Evolutionary conservation across 2,797 vertebrate species (phyloP).

Genomic region (Pitangus sulphuratus): DNA sequence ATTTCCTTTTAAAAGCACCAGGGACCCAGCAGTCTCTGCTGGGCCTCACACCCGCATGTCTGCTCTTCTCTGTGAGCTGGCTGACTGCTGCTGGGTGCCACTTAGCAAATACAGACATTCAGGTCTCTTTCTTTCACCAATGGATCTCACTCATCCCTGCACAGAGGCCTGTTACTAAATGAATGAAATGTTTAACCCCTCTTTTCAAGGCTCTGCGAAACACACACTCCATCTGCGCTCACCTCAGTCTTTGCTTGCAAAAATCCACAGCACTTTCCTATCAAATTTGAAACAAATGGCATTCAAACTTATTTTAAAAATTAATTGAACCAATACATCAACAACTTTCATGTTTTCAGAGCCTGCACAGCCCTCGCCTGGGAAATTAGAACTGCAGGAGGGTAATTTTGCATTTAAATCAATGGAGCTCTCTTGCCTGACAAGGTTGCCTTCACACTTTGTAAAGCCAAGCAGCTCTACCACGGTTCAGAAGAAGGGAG

Average conservation of each 20-base stretch:
- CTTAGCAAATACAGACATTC: conserved; percentile 55
- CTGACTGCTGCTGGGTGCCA: conserved; percentile 16
- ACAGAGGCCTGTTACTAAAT: background rate
- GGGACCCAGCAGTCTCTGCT: background rate
- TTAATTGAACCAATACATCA: conserved; percentile 64
- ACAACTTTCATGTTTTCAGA: conserved; percentile 51
- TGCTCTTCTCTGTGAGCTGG: background rate
- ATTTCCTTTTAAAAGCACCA: conserved; percentile 61
- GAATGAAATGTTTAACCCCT: background rate
- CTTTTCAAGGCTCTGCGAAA: background rate
- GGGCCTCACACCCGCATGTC: background rate
- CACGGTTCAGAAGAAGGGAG: background rate
- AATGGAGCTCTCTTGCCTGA: background rate
- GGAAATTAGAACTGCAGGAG: conserved; percentile 45
- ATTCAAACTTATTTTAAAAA: conserved; percentile 46
- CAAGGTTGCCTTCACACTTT: background rate
- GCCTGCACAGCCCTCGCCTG: background rate
- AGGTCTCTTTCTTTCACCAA: conserved; percentile 20
- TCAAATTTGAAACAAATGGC: conserved; percentile 14
- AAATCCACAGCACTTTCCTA: background rate
- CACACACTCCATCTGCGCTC: fast-evolving
- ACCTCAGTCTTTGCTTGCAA: background rate
- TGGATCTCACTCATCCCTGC: background rate
- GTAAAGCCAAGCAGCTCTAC: background rate
- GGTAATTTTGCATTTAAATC: conserved; percentile 60